Evolutionary conservation across 2,888 invertebrate genomes (phyloP).

Genomic region (Patella depressa): DNA sequence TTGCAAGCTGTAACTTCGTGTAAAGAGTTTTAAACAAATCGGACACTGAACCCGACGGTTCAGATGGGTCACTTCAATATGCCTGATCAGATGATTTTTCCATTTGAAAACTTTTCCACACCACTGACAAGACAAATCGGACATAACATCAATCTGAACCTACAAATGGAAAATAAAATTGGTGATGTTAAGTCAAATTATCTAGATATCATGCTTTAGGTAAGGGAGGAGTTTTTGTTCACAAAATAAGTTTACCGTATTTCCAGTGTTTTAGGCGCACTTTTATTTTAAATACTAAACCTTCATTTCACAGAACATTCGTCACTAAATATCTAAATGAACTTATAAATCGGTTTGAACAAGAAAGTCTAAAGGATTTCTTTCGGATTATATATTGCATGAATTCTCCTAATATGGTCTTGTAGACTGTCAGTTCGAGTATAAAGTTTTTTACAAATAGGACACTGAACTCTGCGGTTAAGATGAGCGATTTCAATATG

Average conservation of each 20-base stretch:
- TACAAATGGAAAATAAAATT: no score
- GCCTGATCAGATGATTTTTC: background rate
- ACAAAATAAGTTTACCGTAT: no score
- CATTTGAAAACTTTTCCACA: background rate
- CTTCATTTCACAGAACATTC: no score
- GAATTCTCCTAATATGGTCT: background rate
- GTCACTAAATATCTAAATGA: no score
- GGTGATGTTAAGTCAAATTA: no score
- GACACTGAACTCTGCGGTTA: background rate
- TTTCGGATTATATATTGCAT: background rate
- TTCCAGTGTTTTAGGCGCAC: no score
- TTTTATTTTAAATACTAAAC: no score
- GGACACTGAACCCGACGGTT: background rate
- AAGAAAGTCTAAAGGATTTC: no score
- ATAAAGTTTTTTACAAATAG: background rate
- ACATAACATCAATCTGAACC: no score
- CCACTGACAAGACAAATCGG: background rate
- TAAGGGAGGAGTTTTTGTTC: no score
- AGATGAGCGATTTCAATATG: background rate
- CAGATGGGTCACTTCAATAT: background rate
- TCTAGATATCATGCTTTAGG: no score
- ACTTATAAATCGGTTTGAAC: no score
- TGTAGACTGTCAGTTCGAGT: background rate
- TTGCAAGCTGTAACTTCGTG: background rate
- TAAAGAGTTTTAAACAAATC: background rate